These are phyloP conservation scores for Sinella curviseta DNA, from an alignment of 1,140 invertebrate species.

Conservation along the genomic window DNA sequence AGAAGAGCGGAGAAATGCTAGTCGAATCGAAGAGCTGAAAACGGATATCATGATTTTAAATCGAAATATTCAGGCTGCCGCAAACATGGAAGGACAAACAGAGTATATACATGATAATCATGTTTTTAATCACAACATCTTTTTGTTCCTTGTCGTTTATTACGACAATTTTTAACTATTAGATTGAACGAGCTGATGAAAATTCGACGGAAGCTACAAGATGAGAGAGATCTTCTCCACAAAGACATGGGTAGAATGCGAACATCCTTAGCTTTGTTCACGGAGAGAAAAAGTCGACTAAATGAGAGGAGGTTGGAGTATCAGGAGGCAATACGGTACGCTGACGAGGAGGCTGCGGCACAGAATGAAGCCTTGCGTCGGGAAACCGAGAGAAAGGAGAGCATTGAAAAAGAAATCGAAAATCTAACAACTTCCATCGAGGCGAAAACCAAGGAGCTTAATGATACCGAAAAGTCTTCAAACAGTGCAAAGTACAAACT, in stretches of 20 bases:
- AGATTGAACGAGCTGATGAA: slow-evolving; percentile 28
- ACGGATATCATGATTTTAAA: slow-evolving; percentile 36
- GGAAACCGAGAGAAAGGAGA: slow-evolving; percentile 32
- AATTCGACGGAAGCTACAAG: slow-evolving; percentile 26
- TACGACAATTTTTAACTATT: neutral
- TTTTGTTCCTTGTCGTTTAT: too few species aligned
- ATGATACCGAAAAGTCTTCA: slow-evolving; percentile 9
- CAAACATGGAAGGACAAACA: slow-evolving; percentile 34
- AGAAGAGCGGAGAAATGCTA: slow-evolving; percentile 23
- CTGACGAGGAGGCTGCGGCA: slow-evolving; percentile 26
- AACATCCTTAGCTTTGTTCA: slow-evolving; percentile 15
- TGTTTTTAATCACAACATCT: too few species aligned
- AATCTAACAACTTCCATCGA: neutral
- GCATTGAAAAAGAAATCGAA: slow-evolving; percentile 23
- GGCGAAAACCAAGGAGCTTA: neutral
- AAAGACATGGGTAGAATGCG: slow-evolving; percentile 32
- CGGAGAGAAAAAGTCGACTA: slow-evolving; percentile 24
- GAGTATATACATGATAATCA: slow-evolving; percentile 24
- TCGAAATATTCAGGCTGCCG: slow-evolving; percentile 34
- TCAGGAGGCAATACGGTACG: slow-evolving; percentile 23
- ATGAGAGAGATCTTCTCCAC: slow-evolving; percentile 18
- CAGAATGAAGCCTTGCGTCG: slow-evolving; percentile 34
- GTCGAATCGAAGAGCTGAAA: slow-evolving; percentile 30
- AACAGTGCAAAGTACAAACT: slow-evolving; percentile 28
- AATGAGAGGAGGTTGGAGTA: neutral